These are phyloP conservation scores for Aproaerema taeniolella DNA, from an alignment of 2,888 invertebrate species.

Conservation along the genomic window DNA sequence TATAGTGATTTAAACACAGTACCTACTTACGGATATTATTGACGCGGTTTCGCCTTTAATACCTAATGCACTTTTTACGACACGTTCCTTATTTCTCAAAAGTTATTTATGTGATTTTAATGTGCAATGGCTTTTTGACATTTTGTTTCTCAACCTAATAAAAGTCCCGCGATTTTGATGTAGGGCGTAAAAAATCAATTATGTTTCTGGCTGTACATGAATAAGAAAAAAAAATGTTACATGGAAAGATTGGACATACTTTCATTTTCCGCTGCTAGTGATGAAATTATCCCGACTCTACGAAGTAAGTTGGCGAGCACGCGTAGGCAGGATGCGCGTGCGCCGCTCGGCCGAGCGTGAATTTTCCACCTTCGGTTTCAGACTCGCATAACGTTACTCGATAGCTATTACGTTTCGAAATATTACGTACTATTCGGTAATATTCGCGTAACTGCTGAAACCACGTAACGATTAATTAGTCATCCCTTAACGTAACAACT, in stretches of 20 bases:
- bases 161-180: constrained; percentile 29
- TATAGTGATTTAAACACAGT: too few species aligned
- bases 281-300: too few species aligned
- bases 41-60: constrained; percentile 34
- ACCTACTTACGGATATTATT: constrained; percentile 39
- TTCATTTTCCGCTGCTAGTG: too few species aligned
- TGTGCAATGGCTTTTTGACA: constrained; percentile 39
- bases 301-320: too few species aligned
- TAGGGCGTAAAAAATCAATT: constrained; percentile 24
- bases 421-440: constrained; percentile 71
- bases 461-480: constrained; percentile 32
- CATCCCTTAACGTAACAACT: constrained; percentile 17
- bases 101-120: constrained; percentile 55
- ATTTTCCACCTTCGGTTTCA: constrained; percentile 75
- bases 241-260: too few species aligned
- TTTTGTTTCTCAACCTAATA: constrained; percentile 36
- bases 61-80: constrained; percentile 56
- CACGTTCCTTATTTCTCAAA: constrained; percentile 41
- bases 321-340: constrained; percentile 20
- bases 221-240: too few species aligned
- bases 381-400: constrained; percentile 60
- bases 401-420: constrained; percentile 69
- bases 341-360: constrained; percentile 64
- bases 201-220: constrained; percentile 13
- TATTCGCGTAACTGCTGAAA: constrained; percentile 57